These are phyloP conservation scores for Brachypalpus laphriformis DNA, from an alignment of 2,888 invertebrate genomes.

Conservation along the genomic window DNA sequence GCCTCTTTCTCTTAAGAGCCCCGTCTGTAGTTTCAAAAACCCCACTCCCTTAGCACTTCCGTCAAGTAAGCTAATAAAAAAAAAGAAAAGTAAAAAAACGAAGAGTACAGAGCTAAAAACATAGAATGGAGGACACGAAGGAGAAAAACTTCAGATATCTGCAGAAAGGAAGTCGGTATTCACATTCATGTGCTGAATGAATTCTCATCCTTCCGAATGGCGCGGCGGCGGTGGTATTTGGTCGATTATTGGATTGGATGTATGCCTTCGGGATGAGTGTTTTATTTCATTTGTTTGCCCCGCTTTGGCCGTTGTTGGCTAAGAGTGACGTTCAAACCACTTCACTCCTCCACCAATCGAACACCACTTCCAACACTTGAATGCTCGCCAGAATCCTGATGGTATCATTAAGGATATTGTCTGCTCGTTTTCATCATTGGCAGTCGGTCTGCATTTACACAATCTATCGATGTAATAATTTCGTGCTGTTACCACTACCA, in stretches of 20 bases:
- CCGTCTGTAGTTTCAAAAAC: conserved; percentile 23
- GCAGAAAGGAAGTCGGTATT: conserved; percentile 39
- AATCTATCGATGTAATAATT: conserved; percentile 65
- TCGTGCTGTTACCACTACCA: conserved; percentile 27
- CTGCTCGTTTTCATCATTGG: conserved; percentile 72
- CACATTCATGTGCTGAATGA: conserved; percentile 62
- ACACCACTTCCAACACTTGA: conserved; percentile 51
- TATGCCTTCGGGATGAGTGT: conserved; percentile 63
- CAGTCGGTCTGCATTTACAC: conserved; percentile 71
- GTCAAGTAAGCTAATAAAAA: conserved; percentile 12
- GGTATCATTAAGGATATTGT: conserved; percentile 73
- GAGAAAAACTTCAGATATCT: conserved; percentile 2
- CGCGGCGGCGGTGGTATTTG: conserved; percentile 14
- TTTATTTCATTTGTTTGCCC: conserved; percentile 55
- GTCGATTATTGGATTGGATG: conserved; percentile 69
- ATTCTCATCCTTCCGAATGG: conserved; percentile 27
- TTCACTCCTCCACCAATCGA: conserved; percentile 11
- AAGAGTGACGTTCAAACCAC: conserved; percentile 43
- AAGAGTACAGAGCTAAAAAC: conserved; percentile 15
- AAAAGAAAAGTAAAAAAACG: conserved; percentile 17
- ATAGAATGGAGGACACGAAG: neutral
- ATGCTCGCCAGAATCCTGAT: conserved; percentile 68
- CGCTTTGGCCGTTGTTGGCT: conserved; percentile 38
- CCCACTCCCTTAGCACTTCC: neutral
- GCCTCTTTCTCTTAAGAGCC: neutral